A percentile compares a stretch with the other conserved stretches of the same genome.
Conservation (phyloP, 2,888 invertebrate species). For the Gymnosoma rotundatum region DNA sequence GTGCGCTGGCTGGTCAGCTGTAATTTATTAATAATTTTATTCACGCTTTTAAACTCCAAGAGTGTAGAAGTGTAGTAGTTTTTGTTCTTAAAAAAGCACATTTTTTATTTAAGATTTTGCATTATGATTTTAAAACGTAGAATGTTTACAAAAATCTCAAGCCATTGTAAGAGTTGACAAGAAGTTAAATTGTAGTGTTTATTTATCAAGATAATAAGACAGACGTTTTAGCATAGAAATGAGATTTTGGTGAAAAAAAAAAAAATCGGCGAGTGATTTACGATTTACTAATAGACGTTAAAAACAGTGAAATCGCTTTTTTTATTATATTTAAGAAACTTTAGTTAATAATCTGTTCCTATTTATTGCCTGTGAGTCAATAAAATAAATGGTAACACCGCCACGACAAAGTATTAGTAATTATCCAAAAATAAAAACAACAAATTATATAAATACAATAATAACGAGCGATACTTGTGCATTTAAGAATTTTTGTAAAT, state of each 20-base stretch:
- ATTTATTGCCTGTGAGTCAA: slow-evolving; percentile 76
- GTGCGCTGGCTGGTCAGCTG: slow-evolving; percentile 92
- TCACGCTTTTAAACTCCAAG: slow-evolving; percentile 40
- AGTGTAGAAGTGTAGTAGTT: slow-evolving; percentile 52
- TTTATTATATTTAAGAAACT: slow-evolving; percentile 66
- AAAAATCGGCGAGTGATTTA: slow-evolving; percentile 26
- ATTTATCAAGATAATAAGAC: slow-evolving; percentile 26
- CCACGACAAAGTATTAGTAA: slow-evolving; percentile 68
- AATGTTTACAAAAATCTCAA: slow-evolving; percentile 55
- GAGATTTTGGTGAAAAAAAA: slow-evolving; percentile 41
- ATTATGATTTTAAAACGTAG: slow-evolving; percentile 37
- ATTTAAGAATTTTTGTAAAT: slow-evolving; percentile 75
- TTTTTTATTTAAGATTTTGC: slow-evolving; percentile 63
- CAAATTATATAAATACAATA: slow-evolving; percentile 27
- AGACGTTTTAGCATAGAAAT: slow-evolving; percentile 29
- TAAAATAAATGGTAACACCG: slow-evolving; percentile 66
- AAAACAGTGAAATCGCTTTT: slow-evolving; percentile 31
- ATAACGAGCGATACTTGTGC: slow-evolving; percentile 73
- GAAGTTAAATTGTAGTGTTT: slow-evolving; percentile 30
- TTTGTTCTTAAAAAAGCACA: slow-evolving; percentile 41
- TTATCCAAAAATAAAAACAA: slow-evolving; percentile 41
- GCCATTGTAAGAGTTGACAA: slow-evolving; percentile 61
- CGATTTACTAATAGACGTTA: slow-evolving; percentile 35
- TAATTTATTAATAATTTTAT: slow-evolving; percentile 35
- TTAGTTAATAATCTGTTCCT: slow-evolving; percentile 79